phyloP scores from a whole-genome alignment of 1,140 invertebrate genomes.

The Drosophila punjabiensis region DNA sequence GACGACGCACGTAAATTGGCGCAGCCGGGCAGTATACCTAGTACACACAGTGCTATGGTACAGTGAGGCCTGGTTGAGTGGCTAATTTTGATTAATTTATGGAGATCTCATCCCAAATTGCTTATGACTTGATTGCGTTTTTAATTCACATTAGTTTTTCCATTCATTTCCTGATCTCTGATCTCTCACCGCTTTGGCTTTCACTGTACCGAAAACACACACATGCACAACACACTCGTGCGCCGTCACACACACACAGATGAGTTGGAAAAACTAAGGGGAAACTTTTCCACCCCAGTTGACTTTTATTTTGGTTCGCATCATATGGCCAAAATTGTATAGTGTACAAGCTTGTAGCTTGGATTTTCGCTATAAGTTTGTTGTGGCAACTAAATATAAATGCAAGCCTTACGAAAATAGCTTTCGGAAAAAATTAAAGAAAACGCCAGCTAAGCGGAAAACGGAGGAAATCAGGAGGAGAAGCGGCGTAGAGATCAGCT shows the following conservation, averaged over 20 bases:
- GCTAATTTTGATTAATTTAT: background rate
- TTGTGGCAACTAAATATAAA: conserved; percentile 77
- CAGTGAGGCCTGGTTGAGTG: conserved; percentile 44
- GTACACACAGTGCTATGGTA: conserved; percentile 43
- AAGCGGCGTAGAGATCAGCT: conserved; percentile 51
- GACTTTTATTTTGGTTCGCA: conserved; percentile 49
- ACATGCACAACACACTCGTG: background rate
- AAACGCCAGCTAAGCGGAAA: conserved; percentile 37
- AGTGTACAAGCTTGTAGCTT: conserved; percentile 53
- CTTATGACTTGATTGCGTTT: conserved; percentile 31
- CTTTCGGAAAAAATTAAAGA: conserved; percentile 43
- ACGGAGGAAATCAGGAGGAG: conserved; percentile 18
- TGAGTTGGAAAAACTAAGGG: conserved; percentile 34
- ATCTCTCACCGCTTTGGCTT: conserved; percentile 21
- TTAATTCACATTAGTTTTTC: conserved; percentile 28
- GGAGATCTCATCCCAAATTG: conserved; percentile 2
- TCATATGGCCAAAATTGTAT: conserved; percentile 60
- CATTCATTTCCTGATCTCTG: conserved; percentile 39
- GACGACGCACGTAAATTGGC: conserved; percentile 77
- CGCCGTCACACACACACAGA: background rate
- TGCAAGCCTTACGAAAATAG: conserved; percentile 80
- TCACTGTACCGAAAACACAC: conserved; percentile 42
- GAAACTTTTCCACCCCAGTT: conserved; percentile 54
- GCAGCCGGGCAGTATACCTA: conserved; percentile 60
- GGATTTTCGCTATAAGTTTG: conserved; percentile 70